A percentile compares a stretch with the other conserved stretches of the same genome.
Conservation (phyloP, 2,888 invertebrate species). For the Clostera curtula region DNA sequence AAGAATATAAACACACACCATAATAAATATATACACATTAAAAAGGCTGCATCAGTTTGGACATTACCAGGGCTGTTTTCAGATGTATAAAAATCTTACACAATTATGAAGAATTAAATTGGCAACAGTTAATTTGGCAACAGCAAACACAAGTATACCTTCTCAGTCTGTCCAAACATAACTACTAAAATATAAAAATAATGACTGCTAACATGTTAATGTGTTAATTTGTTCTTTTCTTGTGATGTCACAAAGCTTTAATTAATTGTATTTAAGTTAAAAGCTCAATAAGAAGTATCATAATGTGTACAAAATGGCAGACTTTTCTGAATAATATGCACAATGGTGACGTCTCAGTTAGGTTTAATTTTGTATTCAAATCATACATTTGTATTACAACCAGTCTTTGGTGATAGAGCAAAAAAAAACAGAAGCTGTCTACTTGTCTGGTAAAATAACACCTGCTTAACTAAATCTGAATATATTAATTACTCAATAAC, state of each 20-base stretch:
- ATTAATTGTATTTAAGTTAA: conserved; percentile 5
- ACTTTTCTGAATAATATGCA: too few relatives aligned
- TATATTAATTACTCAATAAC: conserved; percentile 59
- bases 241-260: conserved; percentile 7
- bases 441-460: conserved; percentile 25
- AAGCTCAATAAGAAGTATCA: not conserved
- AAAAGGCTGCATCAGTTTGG: conserved; percentile 10
- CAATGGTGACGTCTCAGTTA: too few relatives aligned
- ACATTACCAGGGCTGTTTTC: conserved; percentile 3
- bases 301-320: too few relatives aligned
- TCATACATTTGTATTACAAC: conserved; percentile 4
- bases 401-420: conserved; percentile 64
- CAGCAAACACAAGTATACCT: conserved; percentile 36
- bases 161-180: conserved; percentile 31
- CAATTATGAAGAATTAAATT: conserved; percentile 29
- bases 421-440: conserved; percentile 28
- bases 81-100: conserved; percentile 14
- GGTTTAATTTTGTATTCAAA: too few relatives aligned
- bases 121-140: conserved; percentile 54
- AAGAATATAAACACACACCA: too few relatives aligned
- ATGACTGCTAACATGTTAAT: conserved; percentile 11
- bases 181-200: conserved; percentile 18
- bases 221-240: conserved; percentile 14
- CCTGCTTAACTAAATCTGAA: conserved; percentile 38
- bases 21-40: conserved; percentile 12